These are phyloP conservation scores for Danaus plexippus DNA, from an alignment of 1,140 invertebrate species.

Conservation along the genomic window DNA sequence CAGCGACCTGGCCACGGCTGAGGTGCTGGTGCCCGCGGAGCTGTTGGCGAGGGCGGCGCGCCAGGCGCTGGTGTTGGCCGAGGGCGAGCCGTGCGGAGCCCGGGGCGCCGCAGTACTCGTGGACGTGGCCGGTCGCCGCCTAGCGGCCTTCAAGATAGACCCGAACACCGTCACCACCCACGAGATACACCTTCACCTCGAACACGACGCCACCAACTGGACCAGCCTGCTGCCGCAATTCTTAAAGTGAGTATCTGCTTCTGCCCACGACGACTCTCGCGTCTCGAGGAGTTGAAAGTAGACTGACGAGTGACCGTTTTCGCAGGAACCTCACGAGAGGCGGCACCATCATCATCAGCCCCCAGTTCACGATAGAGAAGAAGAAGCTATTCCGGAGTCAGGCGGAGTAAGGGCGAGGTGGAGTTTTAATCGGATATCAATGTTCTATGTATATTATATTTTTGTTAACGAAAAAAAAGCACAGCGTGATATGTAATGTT, in stretches of 20 bases:
- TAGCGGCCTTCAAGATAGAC: conserved; percentile 84
- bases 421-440: conserved; percentile 55
- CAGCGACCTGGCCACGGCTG: conserved; percentile 82
- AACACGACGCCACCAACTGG: conserved; percentile 86
- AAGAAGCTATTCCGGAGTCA: conserved; percentile 87
- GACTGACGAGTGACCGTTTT: conserved; percentile 41
- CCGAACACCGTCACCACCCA: conserved; percentile 87
- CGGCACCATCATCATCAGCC: conserved; percentile 87
- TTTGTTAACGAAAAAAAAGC: conserved; percentile 69
- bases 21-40: conserved; percentile 85
- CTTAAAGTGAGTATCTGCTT: conserved; percentile 80
- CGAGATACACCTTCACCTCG: conserved; percentile 86
- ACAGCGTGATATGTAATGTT: conserved; percentile 67
- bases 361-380: conserved; percentile 86
- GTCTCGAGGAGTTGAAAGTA: no score
- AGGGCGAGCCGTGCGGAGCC: conserved; percentile 88
- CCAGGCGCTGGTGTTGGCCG: conserved; percentile 84
- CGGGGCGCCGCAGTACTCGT: conserved; percentile 83
- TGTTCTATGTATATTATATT: conserved; percentile 71
- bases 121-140: conserved; percentile 78
- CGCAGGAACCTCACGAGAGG: conserved; percentile 84
- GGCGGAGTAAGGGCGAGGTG: conserved; percentile 52
- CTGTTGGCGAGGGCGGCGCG: conserved; percentile 81
- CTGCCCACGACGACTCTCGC: no score
- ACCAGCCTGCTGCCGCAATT: conserved; percentile 86